phyloP scores from a whole-genome alignment of 1,140 invertebrate species.

The Pogonomyrmex barbatus region DNA sequence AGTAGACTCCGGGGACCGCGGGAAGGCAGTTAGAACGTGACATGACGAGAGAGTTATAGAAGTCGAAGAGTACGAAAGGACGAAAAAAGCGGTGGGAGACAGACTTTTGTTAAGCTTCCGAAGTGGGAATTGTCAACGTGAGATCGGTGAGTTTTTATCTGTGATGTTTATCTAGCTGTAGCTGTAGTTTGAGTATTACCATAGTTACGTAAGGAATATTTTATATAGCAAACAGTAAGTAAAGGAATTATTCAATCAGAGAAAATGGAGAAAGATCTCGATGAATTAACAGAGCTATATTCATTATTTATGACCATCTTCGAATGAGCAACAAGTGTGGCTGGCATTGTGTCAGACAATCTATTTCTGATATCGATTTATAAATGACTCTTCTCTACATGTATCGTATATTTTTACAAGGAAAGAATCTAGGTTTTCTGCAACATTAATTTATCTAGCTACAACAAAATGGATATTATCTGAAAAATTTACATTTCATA shows the following conservation, averaged over 20 bases:
- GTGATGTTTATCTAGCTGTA: conserved; percentile 11
- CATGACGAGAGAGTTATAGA: conserved; percentile 66
- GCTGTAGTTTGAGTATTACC: not conserved
- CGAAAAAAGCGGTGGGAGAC: conserved; percentile 35
- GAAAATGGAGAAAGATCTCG: not conserved
- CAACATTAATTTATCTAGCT: conserved; percentile 7
- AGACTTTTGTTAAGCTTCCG: conserved; percentile 41
- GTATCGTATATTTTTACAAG: not conserved
- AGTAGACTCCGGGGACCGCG: conserved; percentile 71
- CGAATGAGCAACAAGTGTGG: conserved; percentile 73
- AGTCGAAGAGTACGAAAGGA: conserved; percentile 47
- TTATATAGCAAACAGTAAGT: not conserved
- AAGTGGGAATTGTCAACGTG: conserved; percentile 63
- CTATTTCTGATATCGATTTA: conserved; percentile 56
- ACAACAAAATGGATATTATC: not conserved
- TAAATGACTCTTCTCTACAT: conserved; percentile 33
- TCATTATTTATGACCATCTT: conserved; percentile 50
- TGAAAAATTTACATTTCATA: not conserved
- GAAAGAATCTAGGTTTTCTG: not conserved
- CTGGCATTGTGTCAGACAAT: conserved; percentile 58
- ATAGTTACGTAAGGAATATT: conserved; percentile 28
- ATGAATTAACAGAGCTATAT: not conserved
- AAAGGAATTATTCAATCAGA: not conserved
- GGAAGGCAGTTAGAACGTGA: conserved; percentile 65
- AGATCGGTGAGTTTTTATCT: conserved; percentile 68